Percentiles rank a stretch among this genome's conserved stretches.
phyloP scores from a whole-genome alignment of 2,113 vertebrate species.

The Puffinus mauretanicus region DNA sequence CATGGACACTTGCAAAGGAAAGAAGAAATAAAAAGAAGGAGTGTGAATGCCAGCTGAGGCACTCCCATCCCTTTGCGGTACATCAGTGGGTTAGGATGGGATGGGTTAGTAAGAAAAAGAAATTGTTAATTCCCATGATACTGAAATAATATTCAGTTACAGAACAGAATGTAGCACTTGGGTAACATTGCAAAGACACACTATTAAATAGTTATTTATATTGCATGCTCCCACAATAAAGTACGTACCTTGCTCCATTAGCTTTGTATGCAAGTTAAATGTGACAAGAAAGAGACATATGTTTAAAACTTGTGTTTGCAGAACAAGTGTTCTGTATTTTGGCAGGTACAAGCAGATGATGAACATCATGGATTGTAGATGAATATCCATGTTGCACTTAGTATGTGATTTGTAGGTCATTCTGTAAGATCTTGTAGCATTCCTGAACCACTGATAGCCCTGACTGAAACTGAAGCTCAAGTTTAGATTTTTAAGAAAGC shows the following conservation, averaged over 20 bases:
- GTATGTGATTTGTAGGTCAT: neutral
- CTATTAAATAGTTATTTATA: neutral
- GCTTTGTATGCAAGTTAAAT: neutral
- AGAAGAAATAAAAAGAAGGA: neutral
- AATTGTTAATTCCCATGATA: neutral
- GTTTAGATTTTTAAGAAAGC: neutral
- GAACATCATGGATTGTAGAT: neutral
- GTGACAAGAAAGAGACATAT: fast-evolving
- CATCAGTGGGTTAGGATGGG: neutral
- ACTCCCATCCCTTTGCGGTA: neutral
- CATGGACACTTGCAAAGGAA: neutral
- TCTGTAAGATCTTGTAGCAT: neutral
- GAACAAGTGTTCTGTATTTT: neutral
- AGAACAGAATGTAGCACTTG: neutral
- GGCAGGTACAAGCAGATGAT: neutral
- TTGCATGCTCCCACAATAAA: neutral
- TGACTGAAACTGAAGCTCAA: neutral
- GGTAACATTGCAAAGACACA: neutral
- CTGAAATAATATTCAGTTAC: neutral
- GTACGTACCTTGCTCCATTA: neutral
- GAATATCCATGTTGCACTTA: neutral
- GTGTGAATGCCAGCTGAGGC: neutral
- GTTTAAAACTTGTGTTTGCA: neutral
- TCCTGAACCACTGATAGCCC: neutral
- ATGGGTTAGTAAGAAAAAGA: neutral